Conservation (phyloP, 2,888 invertebrate species). For the Homarus gammarus region DNA sequence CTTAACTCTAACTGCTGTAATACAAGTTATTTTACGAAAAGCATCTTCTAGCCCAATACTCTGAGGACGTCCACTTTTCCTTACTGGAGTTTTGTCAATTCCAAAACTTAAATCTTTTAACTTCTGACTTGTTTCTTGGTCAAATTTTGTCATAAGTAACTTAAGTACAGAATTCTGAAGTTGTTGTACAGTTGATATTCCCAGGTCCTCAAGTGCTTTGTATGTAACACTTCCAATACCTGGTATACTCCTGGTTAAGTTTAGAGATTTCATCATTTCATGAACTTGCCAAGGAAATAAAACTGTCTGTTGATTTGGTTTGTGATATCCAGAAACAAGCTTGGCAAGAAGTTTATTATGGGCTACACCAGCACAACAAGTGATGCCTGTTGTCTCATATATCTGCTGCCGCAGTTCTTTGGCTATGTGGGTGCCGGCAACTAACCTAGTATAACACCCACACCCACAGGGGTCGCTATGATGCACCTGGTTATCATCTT, state of each 20-base stretch:
- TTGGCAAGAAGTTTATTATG: conserved; percentile 92
- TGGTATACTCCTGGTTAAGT: conserved; percentile 84
- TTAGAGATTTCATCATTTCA: conserved; percentile 85
- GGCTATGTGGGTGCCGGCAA: conserved; percentile 87
- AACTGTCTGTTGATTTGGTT: conserved; percentile 91
- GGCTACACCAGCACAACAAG: conserved; percentile 90
- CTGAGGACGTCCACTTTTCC: conserved; percentile 87
- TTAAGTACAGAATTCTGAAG: conserved; percentile 79
- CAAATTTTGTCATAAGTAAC: conserved; percentile 80
- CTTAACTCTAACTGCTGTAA: conserved; percentile 87
- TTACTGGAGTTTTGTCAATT: conserved; percentile 86
- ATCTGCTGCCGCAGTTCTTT: conserved; percentile 87
- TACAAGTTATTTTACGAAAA: conserved; percentile 85
- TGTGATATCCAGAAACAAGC: conserved; percentile 83
- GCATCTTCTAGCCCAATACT: conserved; percentile 90
- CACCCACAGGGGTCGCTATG: conserved; percentile 84
- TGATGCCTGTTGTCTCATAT: conserved; percentile 85
- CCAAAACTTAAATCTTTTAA: conserved; percentile 87
- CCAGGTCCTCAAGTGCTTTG: conserved; percentile 84
- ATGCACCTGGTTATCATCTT: conserved; percentile 70
- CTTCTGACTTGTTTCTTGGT: conserved; percentile 84
- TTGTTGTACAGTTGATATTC: conserved; percentile 85
- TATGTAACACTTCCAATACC: conserved; percentile 88
- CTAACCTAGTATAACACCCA: conserved; percentile 86
- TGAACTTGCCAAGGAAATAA: conserved; percentile 86